Conservation (phyloP, 2,888 invertebrate species). For the Dynastes tityus region DNA sequence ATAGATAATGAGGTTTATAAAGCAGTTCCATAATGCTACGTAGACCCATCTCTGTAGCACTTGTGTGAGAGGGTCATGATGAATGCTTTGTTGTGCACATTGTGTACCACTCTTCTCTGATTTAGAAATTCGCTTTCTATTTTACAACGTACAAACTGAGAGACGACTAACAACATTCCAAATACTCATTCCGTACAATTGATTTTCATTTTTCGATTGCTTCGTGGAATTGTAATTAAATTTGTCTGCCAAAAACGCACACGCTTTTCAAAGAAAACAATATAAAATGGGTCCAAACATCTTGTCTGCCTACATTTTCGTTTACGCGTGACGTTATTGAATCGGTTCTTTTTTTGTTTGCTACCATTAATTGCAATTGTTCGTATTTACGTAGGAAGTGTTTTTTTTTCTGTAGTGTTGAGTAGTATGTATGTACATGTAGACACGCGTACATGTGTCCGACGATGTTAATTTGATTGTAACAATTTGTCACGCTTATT, state of each 20-base stretch:
- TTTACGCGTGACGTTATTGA: background rate
- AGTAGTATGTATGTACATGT: background rate
- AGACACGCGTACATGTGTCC: background rate
- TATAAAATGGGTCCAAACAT: conserved; percentile 20
- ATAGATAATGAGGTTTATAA: no score
- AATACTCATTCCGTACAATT: background rate
- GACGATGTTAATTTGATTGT: conserved; percentile 20
- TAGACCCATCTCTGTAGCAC: no score
- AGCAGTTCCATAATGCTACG: no score
- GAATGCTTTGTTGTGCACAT: no score
- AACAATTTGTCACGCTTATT: conserved; percentile 33
- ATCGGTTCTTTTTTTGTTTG: background rate
- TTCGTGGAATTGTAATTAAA: background rate
- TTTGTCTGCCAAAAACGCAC: conserved; percentile 3
- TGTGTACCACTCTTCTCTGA: no score
- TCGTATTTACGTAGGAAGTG: background rate
- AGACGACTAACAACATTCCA: background rate
- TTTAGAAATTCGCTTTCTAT: background rate
- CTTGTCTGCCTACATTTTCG: conserved; percentile 3
- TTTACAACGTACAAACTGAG: background rate
- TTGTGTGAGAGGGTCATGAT: no score
- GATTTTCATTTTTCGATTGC: background rate
- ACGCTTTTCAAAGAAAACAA: background rate
- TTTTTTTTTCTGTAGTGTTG: background rate
- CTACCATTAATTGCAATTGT: conserved; percentile 17